A percentile compares a stretch with the other conserved stretches of the same genome.
These are phyloP conservation scores for Saxidomus purpurata DNA, from an alignment of 1,140 invertebrate species.

Conservation along the genomic window DNA sequence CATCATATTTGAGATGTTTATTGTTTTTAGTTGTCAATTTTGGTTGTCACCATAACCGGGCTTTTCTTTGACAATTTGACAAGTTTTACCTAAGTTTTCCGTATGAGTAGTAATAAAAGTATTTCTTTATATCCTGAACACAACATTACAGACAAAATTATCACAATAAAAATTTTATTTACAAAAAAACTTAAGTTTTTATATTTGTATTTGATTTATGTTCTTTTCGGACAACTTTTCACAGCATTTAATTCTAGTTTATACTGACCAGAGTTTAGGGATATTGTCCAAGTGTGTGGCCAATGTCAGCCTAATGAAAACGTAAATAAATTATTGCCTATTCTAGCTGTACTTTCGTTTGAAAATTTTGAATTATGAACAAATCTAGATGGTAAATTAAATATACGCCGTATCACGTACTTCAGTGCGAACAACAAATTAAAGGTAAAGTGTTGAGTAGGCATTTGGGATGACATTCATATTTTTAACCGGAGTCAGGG, in stretches of 20 bases:
- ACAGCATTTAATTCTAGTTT: too few relatives aligned
- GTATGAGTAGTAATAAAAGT: constrained; percentile 26
- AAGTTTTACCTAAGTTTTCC: constrained; percentile 49
- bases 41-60: constrained; percentile 19
- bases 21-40: constrained; percentile 55
- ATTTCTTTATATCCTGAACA: constrained; percentile 5
- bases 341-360: too few relatives aligned
- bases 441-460: not conserved
- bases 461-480: constrained; percentile 25
- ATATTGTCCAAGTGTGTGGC: too few relatives aligned
- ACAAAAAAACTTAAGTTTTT: not conserved
- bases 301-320: too few relatives aligned
- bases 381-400: constrained; percentile 21
- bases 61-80: constrained; percentile 38
- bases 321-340: too few relatives aligned
- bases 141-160: not conserved
- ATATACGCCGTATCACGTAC: not conserved
- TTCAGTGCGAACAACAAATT: not conserved
- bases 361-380: constrained; percentile 30
- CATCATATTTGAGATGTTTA: constrained; percentile 43
- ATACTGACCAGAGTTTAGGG: too few relatives aligned
- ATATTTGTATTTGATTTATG: not conserved
- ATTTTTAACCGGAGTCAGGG: constrained; percentile 6
- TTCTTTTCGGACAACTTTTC: not conserved
- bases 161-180: not conserved